phyloP scores from a whole-genome alignment of 1,140 invertebrate genomes.

The Drosophila ironensis region DNA sequence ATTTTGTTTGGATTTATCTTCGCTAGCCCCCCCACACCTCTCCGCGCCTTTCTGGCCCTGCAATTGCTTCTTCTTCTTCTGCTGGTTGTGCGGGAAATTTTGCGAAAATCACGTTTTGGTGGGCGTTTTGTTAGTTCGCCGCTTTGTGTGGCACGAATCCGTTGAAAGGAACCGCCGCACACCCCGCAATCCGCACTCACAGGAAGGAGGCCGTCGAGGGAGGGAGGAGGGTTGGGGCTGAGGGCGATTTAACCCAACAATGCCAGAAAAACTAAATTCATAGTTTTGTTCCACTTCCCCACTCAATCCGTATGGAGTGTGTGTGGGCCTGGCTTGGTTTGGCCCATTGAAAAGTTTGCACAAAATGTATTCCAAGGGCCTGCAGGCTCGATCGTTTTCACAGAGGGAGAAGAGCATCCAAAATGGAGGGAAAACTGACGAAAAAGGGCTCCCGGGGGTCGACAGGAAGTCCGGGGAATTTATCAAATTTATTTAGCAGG shows the following conservation, averaged over 20 bases:
- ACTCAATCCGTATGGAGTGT: neutral
- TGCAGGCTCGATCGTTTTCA: conserved; percentile 33
- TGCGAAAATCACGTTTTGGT: conserved; percentile 45
- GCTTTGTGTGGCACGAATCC: conserved; percentile 38
- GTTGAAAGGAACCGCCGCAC: conserved; percentile 7
- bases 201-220: neutral
- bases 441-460: neutral
- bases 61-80: neutral
- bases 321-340: neutral
- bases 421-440: neutral
- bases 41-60: neutral
- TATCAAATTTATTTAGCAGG: conserved; percentile 27
- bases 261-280: conserved; percentile 42
- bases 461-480: neutral
- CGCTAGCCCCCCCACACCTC: neutral
- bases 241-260: conserved; percentile 31
- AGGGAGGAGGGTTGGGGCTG: neutral
- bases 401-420: conserved; percentile 3
- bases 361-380: conserved; percentile 32
- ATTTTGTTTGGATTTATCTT: conserved; percentile 70
- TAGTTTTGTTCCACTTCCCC: conserved; percentile 44
- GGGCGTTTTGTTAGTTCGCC: conserved; percentile 45
- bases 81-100: conserved; percentile 19
- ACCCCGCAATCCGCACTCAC: neutral
- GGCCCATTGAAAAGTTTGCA: conserved; percentile 24